Evolutionary conservation across 2,888 invertebrate species (phyloP).

Genomic region (Drosophila emarginata): DNA sequence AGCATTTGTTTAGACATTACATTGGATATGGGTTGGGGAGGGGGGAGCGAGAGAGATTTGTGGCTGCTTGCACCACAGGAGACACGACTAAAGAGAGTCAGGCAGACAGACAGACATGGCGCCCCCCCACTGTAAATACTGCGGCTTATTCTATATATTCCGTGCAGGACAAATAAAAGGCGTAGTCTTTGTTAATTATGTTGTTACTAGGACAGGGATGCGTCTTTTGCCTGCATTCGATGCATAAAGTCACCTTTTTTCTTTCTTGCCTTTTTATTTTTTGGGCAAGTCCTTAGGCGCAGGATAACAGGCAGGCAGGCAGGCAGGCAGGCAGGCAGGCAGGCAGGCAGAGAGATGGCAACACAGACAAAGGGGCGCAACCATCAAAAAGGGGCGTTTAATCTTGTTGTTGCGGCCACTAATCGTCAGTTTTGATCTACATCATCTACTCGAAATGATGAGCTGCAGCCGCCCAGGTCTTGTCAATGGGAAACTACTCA

Average conservation of each 20-base stretch:
- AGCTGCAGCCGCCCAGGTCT: constrained; percentile 6
- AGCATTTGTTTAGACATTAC: constrained; percentile 70
- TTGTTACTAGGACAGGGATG: constrained; percentile 54
- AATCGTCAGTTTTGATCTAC: constrained; percentile 53
- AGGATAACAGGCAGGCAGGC: constrained; percentile 10
- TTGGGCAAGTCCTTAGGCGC: background rate
- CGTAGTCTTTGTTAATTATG: constrained; percentile 60
- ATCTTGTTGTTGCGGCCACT: constrained; percentile 62
- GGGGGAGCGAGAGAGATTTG: background rate
- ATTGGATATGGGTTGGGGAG: background rate
- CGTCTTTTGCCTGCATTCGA: constrained; percentile 40
- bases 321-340: background rate
- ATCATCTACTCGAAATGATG: constrained; percentile 33
- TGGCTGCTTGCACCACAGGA: constrained; percentile 5
- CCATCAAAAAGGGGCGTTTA: constrained; percentile 52
- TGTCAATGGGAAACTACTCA: constrained; percentile 4
- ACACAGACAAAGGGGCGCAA: constrained; percentile 13
- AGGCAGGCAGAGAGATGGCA: background rate
- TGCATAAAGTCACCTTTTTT: constrained; percentile 10
- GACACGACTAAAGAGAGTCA: background rate
- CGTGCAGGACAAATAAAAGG: constrained; percentile 17
- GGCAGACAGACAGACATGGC: background rate
- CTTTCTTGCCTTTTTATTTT: background rate
- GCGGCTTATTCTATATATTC: no score
- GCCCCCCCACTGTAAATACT: background rate